Percentiles rank a stretch among this genome's conserved stretches.
These are phyloP conservation scores for Schizopygopsis pylzovi DNA, from an alignment of 2,797 vertebrate species.

Conservation along the genomic window DNA sequence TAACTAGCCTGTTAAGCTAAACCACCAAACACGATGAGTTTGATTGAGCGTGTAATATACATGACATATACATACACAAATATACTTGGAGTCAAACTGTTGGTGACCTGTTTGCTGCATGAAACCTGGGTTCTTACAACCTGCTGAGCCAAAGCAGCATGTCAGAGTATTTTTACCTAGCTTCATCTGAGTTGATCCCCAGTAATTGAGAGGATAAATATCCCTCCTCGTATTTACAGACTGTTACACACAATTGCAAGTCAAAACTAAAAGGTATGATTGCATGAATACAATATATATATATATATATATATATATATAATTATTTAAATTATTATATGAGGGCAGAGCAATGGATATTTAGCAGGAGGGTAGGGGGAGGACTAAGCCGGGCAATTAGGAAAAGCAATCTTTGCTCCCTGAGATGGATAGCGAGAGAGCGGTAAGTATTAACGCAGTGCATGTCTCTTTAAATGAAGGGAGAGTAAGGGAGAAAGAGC, in stretches of 20 bases:
- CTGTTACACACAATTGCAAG: slow-evolving; percentile 21
- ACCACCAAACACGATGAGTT: slow-evolving; percentile 14
- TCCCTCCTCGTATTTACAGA: slow-evolving; percentile 23
- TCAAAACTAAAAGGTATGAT: not conserved
- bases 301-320: too few species aligned
- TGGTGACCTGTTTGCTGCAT: slow-evolving; percentile 26
- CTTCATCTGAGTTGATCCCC: slow-evolving; percentile 69
- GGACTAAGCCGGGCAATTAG: slow-evolving; percentile 51
- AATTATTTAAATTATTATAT: slow-evolving; percentile 33
- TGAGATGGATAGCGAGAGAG: slow-evolving; percentile 25
- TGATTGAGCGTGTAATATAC: not conserved
- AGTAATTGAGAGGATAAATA: slow-evolving; percentile 73
- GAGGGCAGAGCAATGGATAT: slow-evolving; percentile 46
- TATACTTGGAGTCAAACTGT: slow-evolving; percentile 15
- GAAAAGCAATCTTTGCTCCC: slow-evolving; percentile 54
- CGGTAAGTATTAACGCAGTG: slow-evolving; percentile 61
- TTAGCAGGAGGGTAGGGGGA: slow-evolving; percentile 42
- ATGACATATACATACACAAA: slow-evolving; percentile 9
- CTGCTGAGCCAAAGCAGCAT: slow-evolving; percentile 38
- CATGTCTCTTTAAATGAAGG: slow-evolving; percentile 60
- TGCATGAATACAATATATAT: not conserved
- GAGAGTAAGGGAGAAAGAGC: slow-evolving; percentile 53
- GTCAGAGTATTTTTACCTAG: slow-evolving; percentile 70
- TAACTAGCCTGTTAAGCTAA: slow-evolving; percentile 40
- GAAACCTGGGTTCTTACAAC: slow-evolving; percentile 9